Base-by-base conservation (phyloP, 1,140 invertebrate species). In the Chrysomallon squamiferum region DNA sequence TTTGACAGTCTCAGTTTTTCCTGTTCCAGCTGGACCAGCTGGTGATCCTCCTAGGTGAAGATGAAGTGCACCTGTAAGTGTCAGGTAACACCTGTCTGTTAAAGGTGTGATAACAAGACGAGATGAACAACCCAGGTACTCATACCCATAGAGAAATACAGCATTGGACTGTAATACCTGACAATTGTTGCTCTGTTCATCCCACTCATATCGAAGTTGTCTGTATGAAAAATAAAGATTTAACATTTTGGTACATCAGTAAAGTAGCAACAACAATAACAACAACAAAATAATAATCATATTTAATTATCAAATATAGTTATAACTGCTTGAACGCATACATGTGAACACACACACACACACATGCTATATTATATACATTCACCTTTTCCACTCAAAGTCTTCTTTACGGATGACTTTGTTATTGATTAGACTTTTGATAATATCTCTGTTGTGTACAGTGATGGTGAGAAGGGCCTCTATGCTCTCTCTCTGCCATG, bases 391-490 rank as follows among this genome's bases (percentile, higher is more conserved):
- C 85, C 85, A 86, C 49, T 85, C 77, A 80, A 86, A 86, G 71
- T 86, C 82, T 29, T 83, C 77, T 25, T 66, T 70, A 25, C 67
- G 73, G 15, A 32, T 70, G 52, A 86, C 79, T 27, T 76, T 71
- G 60, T 89, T 90, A 52, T 90, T 87, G 1, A 93, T 89, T 74
- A 95, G 87, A 66, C 88, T 88, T 0, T 87, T 85, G 9, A 95
- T 88, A 1, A 92, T 94, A 78, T 95, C 93, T 74, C 93, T 88
- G 25, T 92, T 92, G 76, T 95, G 93, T 0, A 95, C 93, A 83
- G 94, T 92, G n/a, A 95, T 90, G 0, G 93, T 95, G 35, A 95
- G 92, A 3, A 95, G 81, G 7, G 93, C 93, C 65, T 92, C 92
- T 0, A 95, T 87, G 29, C 81, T 83, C 72, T 81, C 72, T 9